Base-by-base conservation (phyloP, 1,140 invertebrate species). In the Chymomyza costata region DNA sequence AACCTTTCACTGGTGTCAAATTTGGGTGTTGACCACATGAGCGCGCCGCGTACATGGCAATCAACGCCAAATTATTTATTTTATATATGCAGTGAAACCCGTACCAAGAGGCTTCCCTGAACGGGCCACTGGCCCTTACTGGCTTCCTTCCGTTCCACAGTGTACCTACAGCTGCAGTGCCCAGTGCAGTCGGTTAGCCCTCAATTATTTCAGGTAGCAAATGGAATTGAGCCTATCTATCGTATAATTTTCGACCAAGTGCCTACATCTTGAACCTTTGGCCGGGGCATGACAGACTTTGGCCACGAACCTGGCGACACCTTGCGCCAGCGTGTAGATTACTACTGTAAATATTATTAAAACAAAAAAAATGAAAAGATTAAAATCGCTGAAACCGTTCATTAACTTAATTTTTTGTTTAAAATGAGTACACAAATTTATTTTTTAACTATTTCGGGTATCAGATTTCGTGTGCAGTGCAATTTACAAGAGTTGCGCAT, bases 261-360 rank as follows among this genome's bases (percentile, higher is more conserved):
- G n/a, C n/a, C n/a, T n/a, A n/a, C n/a, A n/a, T n/a, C n/a, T n/a
- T n/a, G n/a, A n/a, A n/a, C n/a, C n/a, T n/a, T n/a, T n/a, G n/a
- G 41, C 25, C 10, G 1, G 1, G 25, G 7, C 0, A 6, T 2
- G 18, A 7, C 6, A 30, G 2, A n/a, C n/a, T n/a, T n/a, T 14
- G 51, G 43, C 21, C 21, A 34, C 32, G 5, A 43, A 34, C 54
- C 35, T 37, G 65, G 49, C 66, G 61, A 71, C 68, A 71, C 68
- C 67, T 71, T 70, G 67, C 67, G 54, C 57, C 53, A 55, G 59
- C 50, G 25, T 28, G 73, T 73, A 80, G 68, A 73, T 80, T 80
- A 82, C 76, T 81, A 82, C 74, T 78, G 76, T 81, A 81, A 81
- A 81, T 81, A 81, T 82, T 82, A 82, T 82, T 59, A 81, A 67